A percentile compares a stretch with the other conserved stretches of the same genome.
Evolutionary conservation across 1,140 invertebrate genomes (phyloP).

Genomic region (Tetramorium simillimum): DNA sequence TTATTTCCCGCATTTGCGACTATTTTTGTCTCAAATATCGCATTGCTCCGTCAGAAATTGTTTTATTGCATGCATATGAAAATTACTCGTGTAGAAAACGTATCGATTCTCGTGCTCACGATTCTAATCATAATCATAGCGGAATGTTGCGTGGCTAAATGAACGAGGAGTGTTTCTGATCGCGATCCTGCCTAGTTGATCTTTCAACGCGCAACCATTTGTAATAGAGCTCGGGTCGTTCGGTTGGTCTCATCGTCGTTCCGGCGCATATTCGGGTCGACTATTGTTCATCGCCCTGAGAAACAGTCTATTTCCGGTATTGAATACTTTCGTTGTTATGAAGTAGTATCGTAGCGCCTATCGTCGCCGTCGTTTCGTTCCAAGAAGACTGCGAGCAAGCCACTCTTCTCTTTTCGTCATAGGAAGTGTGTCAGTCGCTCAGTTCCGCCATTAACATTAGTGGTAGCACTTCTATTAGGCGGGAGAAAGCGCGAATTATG

Average conservation of each 20-base stretch:
- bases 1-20: not conserved
- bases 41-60: not conserved
- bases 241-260: constrained; percentile 58
- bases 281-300: constrained; percentile 71
- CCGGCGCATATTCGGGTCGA: constrained; percentile 72
- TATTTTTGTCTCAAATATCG: not conserved
- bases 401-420: constrained; percentile 3
- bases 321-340: constrained; percentile 54
- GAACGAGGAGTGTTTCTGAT: constrained; percentile 14
- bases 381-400: constrained; percentile 2
- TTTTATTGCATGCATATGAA: not conserved
- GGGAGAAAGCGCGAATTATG: constrained; percentile 67
- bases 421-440: constrained; percentile 65
- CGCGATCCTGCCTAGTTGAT: constrained; percentile 49
- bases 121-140: constrained; percentile 70
- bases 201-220: constrained; percentile 58
- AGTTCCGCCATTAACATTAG: constrained; percentile 44
- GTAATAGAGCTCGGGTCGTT: constrained; percentile 47
- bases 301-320: constrained; percentile 74
- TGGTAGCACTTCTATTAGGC: constrained; percentile 24
- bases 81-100: not conserved
- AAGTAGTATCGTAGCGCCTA: not conserved
- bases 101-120: constrained; percentile 71
- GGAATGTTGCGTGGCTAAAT: constrained; percentile 45
- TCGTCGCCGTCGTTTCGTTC: constrained; percentile 19